Evolutionary conservation across 2,113 vertebrate genomes (phyloP), one percentile per base, ranked within the genome.

Genomic region (Anseranas semipalmata): DNA sequence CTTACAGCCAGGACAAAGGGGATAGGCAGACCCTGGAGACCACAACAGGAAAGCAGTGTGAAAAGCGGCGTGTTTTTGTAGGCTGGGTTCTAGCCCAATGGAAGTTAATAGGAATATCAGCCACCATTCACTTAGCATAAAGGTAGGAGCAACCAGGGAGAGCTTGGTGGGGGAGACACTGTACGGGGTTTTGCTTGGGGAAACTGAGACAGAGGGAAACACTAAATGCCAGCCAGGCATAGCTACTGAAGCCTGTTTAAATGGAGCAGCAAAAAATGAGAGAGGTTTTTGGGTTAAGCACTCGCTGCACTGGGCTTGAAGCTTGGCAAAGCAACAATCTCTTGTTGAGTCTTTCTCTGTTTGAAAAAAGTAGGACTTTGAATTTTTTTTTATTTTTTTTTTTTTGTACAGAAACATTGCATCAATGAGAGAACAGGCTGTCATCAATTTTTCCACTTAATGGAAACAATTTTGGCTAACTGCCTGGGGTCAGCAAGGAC

Each of bases 381-480:
- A 56, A 28, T 33, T 50, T 17, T 18, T 45, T 45, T 52, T 73
- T 28, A 55, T 52, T 27, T n/a, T 68, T 60, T 73, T 48, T 56
- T 87, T 53, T 48, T 9, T 12, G 37, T 32, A 35, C n/a, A 79
- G 46, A 73, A 85, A 58, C 6, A 21, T 79, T 93, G 28, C 45
- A 91, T 89, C 75, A 88, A 6, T 82, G 27, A 87, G 25, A 76
- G 24, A 73, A 89, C 43, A 56, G 62, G 79, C 45, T 58, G 56
- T 66, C 48, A 85, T 66, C 62, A 71, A 21, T 83, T 91, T 95
- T 93, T 85, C 50, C 15, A 6, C 39, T 66, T 58, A 94, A 72
- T 89, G 50, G 89, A 93, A 95, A 79, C 6, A 53, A 30, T 85
- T 96, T 90, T 88, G 78, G 67, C 75, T 59, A 85, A 50, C 45